Evolutionary conservation across 2,888 invertebrate species (phyloP).

Genomic region (Leptopterna dolabrata): DNA sequence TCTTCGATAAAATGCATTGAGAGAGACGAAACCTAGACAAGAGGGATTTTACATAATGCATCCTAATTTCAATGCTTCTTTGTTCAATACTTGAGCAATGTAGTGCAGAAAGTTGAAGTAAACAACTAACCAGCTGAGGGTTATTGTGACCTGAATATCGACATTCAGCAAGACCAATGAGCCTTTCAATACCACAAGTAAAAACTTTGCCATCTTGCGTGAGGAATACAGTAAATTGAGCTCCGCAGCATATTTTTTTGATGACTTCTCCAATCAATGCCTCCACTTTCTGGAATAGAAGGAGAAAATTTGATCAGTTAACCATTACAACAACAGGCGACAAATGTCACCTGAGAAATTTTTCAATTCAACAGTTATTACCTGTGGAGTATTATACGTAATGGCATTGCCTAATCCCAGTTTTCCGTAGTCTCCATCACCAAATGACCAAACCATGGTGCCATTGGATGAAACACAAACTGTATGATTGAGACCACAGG

Average conservation of each 20-base stretch:
- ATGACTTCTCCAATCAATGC: conserved; percentile 70
- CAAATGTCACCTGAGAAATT: no score
- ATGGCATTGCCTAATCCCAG: conserved; percentile 69
- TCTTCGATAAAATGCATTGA: conserved; percentile 70
- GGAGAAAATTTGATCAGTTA: conserved; percentile 30
- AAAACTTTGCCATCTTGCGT: conserved; percentile 72
- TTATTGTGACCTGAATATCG: conserved; percentile 69
- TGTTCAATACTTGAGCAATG: no score
- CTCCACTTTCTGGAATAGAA: conserved; percentile 68
- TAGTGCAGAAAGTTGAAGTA: no score
- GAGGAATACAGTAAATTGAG: conserved; percentile 74
- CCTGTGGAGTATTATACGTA: conserved; percentile 69
- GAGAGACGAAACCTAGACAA: conserved; percentile 67
- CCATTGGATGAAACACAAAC: conserved; percentile 73
- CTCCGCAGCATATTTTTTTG: conserved; percentile 74
- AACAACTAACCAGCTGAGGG: conserved; percentile 68
- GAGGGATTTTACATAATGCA: not conserved
- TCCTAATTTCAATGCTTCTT: not conserved
- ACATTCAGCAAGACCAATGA: conserved; percentile 71
- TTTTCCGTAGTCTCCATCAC: conserved; percentile 76
- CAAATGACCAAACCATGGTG: conserved; percentile 73
- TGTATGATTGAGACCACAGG: conserved; percentile 76
- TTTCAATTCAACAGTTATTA: conserved; percentile 49
- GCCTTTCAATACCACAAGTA: conserved; percentile 73
- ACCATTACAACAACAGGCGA: not conserved